Evolutionary conservation across 2,888 invertebrate species (phyloP).

Genomic region (Therioaphis trifolii): DNA sequence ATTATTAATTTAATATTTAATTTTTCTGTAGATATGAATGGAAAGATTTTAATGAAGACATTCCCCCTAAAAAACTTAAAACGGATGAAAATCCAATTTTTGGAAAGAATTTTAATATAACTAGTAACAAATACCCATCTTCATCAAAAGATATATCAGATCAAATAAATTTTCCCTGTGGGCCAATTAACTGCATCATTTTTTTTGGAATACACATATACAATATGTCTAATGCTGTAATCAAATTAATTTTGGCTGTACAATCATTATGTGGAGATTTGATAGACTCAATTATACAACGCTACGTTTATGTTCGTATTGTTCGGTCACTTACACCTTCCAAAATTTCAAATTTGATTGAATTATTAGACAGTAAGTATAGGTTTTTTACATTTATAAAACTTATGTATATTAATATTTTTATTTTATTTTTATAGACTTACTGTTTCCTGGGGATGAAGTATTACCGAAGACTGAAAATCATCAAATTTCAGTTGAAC

Average conservation of each 20-base stretch:
- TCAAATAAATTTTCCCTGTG: background rate
- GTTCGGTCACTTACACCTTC: conserved; percentile 30
- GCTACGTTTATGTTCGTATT: conserved; percentile 21
- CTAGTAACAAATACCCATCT: background rate
- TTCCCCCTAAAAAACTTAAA: conserved; percentile 67
- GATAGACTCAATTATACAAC: conserved; percentile 51
- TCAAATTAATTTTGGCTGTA: conserved; percentile 48
- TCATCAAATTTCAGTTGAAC: conserved; percentile 34
- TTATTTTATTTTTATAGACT: conserved; percentile 15
- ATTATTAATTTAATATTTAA: conserved; percentile 26
- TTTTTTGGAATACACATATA: conserved; percentile 42
- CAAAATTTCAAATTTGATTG: conserved; percentile 52
- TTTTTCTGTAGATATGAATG: conserved; percentile 69
- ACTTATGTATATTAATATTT: background rate
- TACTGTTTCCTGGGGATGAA: conserved; percentile 22
- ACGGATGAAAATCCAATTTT: conserved; percentile 68
- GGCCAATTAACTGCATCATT: conserved; percentile 52
- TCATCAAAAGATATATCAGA: background rate
- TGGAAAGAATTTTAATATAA: conserved; percentile 57
- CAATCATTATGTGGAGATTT: conserved; percentile 54
- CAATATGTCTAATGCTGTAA: conserved; percentile 49
- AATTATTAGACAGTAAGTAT: conserved; percentile 58
- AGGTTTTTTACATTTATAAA: background rate
- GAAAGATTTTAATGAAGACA: conserved; percentile 69
- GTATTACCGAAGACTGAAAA: conserved; percentile 39